A percentile compares a stretch with the other conserved stretches of the same genome.
Evolutionary conservation across 1,140 invertebrate genomes (phyloP).

Genomic region (Babylonia areolata): DNA sequence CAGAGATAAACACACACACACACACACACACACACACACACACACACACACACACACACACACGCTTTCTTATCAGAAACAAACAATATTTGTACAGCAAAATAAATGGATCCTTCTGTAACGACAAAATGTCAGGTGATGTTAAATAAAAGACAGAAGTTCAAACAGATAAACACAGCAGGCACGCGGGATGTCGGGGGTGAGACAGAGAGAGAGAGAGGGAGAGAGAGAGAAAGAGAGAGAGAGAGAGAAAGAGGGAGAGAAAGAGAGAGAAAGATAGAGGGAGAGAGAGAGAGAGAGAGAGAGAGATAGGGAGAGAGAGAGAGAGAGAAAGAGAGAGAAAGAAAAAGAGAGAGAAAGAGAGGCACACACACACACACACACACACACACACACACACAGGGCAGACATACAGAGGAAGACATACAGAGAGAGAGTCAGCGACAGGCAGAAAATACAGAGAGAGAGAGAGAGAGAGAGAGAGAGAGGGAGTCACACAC

Average conservation of each 20-base stretch:
- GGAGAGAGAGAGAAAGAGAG: neutral
- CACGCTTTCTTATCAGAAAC: too few species aligned
- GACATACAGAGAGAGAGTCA: neutral
- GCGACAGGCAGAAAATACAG: neutral
- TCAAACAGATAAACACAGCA: too few species aligned
- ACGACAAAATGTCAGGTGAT: too few species aligned
- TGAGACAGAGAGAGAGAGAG: neutral
- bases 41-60: too few species aligned
- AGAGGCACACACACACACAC: neutral
- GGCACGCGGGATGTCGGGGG: too few species aligned
- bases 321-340: neutral
- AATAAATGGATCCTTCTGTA: too few species aligned
- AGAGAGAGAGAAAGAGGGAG: neutral
- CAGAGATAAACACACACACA: too few species aligned
- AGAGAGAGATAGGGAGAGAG: neutral
- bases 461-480: constrained; percentile 5
- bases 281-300: neutral
- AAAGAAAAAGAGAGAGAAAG: neutral
- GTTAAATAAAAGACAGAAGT: too few species aligned
- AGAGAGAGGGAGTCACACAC: neutral
- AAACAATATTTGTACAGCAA: too few species aligned
- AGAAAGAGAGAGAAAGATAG: neutral
- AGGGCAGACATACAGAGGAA: neutral
- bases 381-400: neutral
- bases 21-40: too few species aligned